Base-by-base conservation (phyloP, 92 coral and sea anemone species). In the Heteractis magnifica region DNA sequence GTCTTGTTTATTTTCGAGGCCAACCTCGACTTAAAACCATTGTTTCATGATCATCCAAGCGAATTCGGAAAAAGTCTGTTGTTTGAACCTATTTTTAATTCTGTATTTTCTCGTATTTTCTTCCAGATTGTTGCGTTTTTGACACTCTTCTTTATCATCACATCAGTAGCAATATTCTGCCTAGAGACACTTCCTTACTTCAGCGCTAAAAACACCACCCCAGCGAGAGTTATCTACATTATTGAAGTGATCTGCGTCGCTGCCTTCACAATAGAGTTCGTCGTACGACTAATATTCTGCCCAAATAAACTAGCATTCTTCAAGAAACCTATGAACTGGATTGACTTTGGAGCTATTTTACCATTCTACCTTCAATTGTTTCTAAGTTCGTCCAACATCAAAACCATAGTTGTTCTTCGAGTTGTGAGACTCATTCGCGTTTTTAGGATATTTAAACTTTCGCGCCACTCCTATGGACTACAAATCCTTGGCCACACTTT, bases 401-500 rank as follows among this genome's bases (percentile, higher is more conserved):
- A 94, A 83, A 92, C 98, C 6, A 94, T 95, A 12, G 88, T 93
- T 8, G 94, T 90, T 18, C 92, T 97, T 41, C 90, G 99, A 55
- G 93, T 97, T 15, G 90, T 97, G 68, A 82, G 99, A 56, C 91
- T 97, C 10, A 94, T 97, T 72, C 99, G 99, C 5, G 95, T 97
- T 18, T 97, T 97, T 78, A 93, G 99, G 21, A 91, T 97, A 44
- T 97, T 97, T 55, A 97, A 97, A 51, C 87, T 97, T 76, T 97
- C 98, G 18, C 97, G 99, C 34, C 99, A 97, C 79, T 97, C 99
- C 0, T 97, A 97, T 77, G 98, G 99, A 44, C 98, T 97, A 52
- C 99, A 97, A 83, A 97, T 97, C 20, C 92, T 97, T 48, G 99
- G 99, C 53, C 99, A 97, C 91, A 97, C 99, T 8, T 89, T 97